Conservation (phyloP, 2,888 invertebrate species). For the Pollenia labialis region DNA sequence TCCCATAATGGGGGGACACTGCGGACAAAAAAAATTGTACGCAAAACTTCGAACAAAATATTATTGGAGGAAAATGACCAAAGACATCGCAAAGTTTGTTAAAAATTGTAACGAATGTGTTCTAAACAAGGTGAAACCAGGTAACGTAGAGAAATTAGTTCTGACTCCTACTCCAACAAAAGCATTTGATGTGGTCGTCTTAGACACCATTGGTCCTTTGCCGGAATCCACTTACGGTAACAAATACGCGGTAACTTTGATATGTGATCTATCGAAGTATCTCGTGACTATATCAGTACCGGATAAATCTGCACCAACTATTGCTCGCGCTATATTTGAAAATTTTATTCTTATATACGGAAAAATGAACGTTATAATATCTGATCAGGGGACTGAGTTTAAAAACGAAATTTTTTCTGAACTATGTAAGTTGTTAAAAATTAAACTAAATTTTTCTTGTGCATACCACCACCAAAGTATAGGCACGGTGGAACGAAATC, state of each 20-base stretch:
- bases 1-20: constrained; percentile 10
- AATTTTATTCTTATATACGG: too few species aligned
- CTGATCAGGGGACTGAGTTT: background rate
- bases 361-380: background rate
- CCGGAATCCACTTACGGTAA: too few species aligned
- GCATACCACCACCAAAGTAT: background rate
- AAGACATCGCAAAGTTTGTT: background rate
- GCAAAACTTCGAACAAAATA: constrained; percentile 1
- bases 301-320: too few species aligned
- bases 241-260: too few species aligned
- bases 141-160: background rate
- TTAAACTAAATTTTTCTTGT: background rate
- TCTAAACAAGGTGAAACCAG: background rate
- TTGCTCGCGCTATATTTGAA: too few species aligned
- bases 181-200: too few species aligned
- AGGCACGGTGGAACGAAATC: constrained; percentile 1
- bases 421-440: background rate
- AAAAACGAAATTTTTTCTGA: background rate
- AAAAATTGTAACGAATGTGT: background rate
- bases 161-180: background rate
- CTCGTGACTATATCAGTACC: too few species aligned
- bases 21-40: constrained; percentile 8
- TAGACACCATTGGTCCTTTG: too few species aligned
- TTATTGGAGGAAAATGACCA: background rate
- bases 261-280: too few species aligned